Evolutionary conservation across 2,888 invertebrate species (phyloP), one percentile per base, ranked within the genome.

Genomic region (Mesochorus sp.): DNA sequence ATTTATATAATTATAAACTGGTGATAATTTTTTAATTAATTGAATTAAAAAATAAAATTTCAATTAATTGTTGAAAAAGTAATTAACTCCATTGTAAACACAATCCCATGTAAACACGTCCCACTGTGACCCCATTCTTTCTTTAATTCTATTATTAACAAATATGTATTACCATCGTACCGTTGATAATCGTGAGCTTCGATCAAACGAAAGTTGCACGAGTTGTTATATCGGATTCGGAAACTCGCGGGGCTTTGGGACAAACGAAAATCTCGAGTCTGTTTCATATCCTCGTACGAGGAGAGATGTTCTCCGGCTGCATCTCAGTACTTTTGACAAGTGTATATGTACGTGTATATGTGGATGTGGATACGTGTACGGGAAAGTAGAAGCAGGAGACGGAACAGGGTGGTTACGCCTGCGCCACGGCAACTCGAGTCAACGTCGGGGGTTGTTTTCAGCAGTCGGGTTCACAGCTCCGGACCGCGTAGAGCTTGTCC

Each of bases 401-500:
- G 75, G 39, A 53, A 68, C 42, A 53, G 66, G 73, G 53, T 73
- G 67, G 61, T 61, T 49, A 79, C 82, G 81, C 81, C 78, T 80
- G 82, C 82, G 82, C 80, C 61, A 62, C 76, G 72, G 44, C 67
- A 53, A 74, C 64, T 44, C 73, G 24, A 64, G 61, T 49, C 42
- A 64, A 80, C 51, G 75, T 71, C 51, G 71, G 76, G 51, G 67
- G 82, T 83, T 83, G 86, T 86, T 88, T 88, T 83, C 85, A 84
- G 83, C 88, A 89, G 89, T 90, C 87, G 89, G 88, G 85, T 86
- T 86, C 88, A 86, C 86, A 89, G 87, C 89, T 86, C 87, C 87
- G 89, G 84, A 86, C 87, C 88, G 90, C 85, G 87, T 84, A 85
- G 87, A 89, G 83, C 87, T 84, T 82, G 59, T 78, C 74, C 31